Evolutionary conservation across 2,888 invertebrate species (phyloP), one percentile per base, ranked within the genome.

Genomic region (Heliconius erato): DNA sequence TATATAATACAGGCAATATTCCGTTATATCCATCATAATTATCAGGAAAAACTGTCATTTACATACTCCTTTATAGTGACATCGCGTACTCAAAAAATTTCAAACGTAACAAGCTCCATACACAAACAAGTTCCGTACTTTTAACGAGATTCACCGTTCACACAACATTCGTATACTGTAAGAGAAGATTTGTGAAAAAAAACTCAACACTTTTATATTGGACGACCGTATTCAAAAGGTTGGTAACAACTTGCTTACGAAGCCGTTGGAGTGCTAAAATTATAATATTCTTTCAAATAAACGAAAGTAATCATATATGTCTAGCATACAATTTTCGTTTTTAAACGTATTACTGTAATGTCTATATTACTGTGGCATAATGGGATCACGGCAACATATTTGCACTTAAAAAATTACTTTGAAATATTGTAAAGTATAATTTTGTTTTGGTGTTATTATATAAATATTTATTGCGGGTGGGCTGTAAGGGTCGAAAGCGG

Each of bases 401-500:
- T 77, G 16, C 26, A 63, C n/a, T 74, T 79, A 74, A 82, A 80
- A 80, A 71, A 80, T 63, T 74, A 76, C 76, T 74, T 77, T 79
- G 76, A 83, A 84, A 77, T 59, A 80, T 83, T 79, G 40, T 83
- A 83, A 83, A 82, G 83, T 83, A 84, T 80, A 83, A 84, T 84
- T 80, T 83, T 84, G 84, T 85, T 85, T 63, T 80, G 83, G 74
- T 79, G 81, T 74, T 68, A 49, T 68, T 74, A 28, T 72, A 86
- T 87, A 87, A 87, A 87, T 87, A 87, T 87, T 87, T 86, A 87
- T 85, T 80, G 65, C 69, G 54, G 35, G 68, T 28, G 67, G 40
- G 59, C 63, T 71, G 19, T 40, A 71, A 81, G 79, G 74, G 74
- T 59, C 23, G n/a, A 59, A 16, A 35, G 35, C 59, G 72, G 26